Conservation (phyloP, 2,113 vertebrate genomes). For the Sapajus apella region DNA sequence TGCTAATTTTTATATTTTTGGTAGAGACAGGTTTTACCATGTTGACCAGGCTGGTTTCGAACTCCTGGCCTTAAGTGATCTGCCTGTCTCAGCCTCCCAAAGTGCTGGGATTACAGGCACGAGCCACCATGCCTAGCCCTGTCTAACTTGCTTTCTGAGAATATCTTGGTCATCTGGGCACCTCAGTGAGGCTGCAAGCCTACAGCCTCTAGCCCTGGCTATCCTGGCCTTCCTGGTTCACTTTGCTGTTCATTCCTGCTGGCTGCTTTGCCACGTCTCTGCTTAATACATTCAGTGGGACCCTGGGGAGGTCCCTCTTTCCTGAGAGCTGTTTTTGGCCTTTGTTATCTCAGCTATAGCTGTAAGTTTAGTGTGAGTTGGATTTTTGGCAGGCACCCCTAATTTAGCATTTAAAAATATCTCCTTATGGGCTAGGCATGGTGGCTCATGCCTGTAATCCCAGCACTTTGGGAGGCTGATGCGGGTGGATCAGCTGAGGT, state of each 20-base stretch:
- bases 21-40: too few relatives aligned
- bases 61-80: too few relatives aligned
- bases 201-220: not conserved
- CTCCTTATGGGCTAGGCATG: rapidly evolving
- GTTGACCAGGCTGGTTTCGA: too few relatives aligned
- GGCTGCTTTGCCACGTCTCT: not conserved
- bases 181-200: not conserved
- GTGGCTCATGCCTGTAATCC: too few relatives aligned
- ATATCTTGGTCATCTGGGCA: not conserved
- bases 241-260: not conserved
- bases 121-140: too few relatives aligned
- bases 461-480: too few relatives aligned
- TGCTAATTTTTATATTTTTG: too few relatives aligned
- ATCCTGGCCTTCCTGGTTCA: not conserved
- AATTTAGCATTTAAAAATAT: not conserved
- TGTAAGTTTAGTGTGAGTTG: not conserved
- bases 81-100: too few relatives aligned
- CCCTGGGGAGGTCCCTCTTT: not conserved
- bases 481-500: too few relatives aligned
- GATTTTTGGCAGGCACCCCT: not conserved
- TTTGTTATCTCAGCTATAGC: not conserved
- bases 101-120: too few relatives aligned
- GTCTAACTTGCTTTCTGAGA: not conserved
- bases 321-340: not conserved
- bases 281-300: rapidly evolving